Base-by-base conservation (phyloP, 2,888 invertebrate species). In the Bimastos eiseni region DNA sequence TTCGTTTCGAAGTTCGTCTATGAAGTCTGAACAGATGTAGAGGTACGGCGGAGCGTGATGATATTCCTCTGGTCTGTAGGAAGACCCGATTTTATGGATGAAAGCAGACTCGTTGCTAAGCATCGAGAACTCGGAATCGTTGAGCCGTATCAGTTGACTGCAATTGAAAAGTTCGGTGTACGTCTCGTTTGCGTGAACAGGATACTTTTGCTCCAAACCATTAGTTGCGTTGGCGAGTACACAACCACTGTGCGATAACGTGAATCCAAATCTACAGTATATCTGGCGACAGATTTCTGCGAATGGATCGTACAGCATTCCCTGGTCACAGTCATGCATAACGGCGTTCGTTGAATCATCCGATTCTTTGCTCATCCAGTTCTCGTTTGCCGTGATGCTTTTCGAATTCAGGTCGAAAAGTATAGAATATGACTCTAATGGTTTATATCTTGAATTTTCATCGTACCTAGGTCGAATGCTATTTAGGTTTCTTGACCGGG, bases 161-260 rank as follows among this genome's bases (percentile, higher is more conserved):
- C 83, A 34, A 30, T 34, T 15, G 89, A 34, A 30, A 89, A 2
- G 3, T 19, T 44, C 89, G 24, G 49, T 37, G 34, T 70, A 3
- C 24, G 70, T 21, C 19, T 15, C 49, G 24, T 19, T 49, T 15
- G 1, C 5, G 3, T 49, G 49, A 49, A 21, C 49, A 49, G 49
- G 49, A 49, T 41, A 41, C 41, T 41, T 6, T 41, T 49, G 30
- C 30, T 55, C 30, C 55, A 24, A 24, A 55, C 24, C 24, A 30
- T 30, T 55, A 6, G 55, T n/a, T 8, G 11, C 13, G 70, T n/a
- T 70, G n/a, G 1, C 49, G 21, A 55, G 38, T 24, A 83, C 34
- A 96, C 90, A 91, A 49, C 70, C 55, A 37, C 88, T 83, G n/a
- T 38, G 11, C 30, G 83, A n/a, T 89, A 91, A 89, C 41, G 30